phyloP scores from a whole-genome alignment of 2,113 vertebrate species.

The Heloderma charlesbogerti region DNA sequence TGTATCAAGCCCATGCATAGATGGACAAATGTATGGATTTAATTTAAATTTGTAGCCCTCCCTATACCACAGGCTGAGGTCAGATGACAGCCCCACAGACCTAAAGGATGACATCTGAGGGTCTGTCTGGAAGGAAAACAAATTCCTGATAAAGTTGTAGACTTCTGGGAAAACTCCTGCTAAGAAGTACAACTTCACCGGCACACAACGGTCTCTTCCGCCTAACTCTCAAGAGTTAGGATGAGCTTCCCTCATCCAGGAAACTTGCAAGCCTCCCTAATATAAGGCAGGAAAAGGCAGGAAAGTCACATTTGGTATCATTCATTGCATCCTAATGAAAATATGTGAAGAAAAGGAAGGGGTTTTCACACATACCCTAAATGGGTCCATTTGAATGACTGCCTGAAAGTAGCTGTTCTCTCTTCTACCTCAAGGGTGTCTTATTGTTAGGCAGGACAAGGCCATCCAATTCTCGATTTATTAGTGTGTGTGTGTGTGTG shows the following conservation, averaged over 20 bases:
- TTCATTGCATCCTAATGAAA: neutral
- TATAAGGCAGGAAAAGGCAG: neutral
- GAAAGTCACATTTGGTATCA: neutral
- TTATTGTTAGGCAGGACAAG: neutral
- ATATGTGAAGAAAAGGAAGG: neutral
- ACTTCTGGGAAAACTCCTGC: neutral
- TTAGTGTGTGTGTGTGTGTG: neutral
- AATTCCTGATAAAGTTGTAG: constrained; percentile 31
- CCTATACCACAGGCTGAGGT: neutral
- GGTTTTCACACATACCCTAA: neutral
- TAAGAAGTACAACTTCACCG: accelerated
- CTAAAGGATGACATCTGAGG: neutral
- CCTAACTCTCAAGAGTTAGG: neutral
- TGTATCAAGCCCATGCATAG: neutral
- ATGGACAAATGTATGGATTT: neutral
- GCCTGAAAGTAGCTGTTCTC: neutral
- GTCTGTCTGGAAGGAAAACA: neutral
- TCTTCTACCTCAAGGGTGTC: neutral
- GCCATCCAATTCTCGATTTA: neutral
- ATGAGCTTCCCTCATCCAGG: neutral
- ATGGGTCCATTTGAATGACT: neutral
- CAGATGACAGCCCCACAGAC: no score
- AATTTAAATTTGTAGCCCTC: neutral
- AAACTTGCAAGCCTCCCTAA: neutral
- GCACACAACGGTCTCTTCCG: neutral